Percentiles rank a stretch among this genome's conserved stretches.
phyloP scores from a whole-genome alignment of 1,140 invertebrate genomes.

The Bemisia tabaci region DNA sequence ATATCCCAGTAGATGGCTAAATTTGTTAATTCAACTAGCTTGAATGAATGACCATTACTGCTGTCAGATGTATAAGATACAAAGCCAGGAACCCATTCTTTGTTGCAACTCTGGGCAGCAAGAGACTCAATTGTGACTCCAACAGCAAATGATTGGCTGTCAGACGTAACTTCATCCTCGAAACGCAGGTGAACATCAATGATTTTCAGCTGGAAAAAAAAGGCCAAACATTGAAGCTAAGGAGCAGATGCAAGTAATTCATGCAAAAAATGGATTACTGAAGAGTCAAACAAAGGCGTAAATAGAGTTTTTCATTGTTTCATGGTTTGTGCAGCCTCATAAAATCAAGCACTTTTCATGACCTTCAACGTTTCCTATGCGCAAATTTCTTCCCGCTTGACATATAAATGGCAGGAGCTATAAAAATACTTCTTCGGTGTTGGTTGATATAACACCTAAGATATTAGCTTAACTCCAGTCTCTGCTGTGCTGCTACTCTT shows the following conservation, averaged over 20 bases:
- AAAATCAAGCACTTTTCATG: neutral
- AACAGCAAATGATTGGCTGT: slow-evolving; percentile 57
- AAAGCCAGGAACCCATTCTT: slow-evolving; percentile 66
- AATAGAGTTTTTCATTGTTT: neutral
- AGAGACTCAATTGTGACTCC: slow-evolving; percentile 74
- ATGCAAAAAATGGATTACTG: no score
- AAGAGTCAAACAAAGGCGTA: neutral
- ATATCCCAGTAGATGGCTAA: slow-evolving; percentile 86
- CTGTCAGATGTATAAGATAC: slow-evolving; percentile 47
- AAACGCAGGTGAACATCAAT: slow-evolving; percentile 92
- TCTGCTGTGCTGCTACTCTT: no score
- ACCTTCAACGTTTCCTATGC: no score
- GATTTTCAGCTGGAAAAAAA: slow-evolving; percentile 69
- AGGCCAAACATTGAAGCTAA: no score
- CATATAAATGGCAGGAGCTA: no score
- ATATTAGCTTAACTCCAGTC: no score
- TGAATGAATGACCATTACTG: slow-evolving; percentile 50
- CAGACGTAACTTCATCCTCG: slow-evolving; percentile 63
- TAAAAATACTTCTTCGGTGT: no score
- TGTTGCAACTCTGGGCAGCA: slow-evolving; percentile 81
- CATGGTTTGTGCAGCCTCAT: neutral
- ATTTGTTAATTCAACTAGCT: slow-evolving; percentile 74
- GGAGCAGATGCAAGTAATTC: no score
- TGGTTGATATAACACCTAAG: no score
- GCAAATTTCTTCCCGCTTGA: no score